phyloP scores from a whole-genome alignment of 2,888 invertebrate species.

The Brenthis daphne region DNA sequence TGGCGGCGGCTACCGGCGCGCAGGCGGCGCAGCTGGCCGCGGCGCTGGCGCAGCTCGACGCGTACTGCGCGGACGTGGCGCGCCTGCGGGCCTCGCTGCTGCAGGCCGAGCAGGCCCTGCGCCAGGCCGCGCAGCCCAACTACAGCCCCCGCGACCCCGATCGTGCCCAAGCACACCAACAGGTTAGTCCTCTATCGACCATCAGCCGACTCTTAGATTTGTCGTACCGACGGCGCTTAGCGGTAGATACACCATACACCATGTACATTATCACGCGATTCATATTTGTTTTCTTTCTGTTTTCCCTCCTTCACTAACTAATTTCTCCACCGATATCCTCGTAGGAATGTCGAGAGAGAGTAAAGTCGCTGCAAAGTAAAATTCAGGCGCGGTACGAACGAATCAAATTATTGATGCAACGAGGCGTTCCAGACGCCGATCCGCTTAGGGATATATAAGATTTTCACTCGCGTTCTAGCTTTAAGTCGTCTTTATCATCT shows the following conservation, averaged over 20 bases:
- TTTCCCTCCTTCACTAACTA: conserved; percentile 73
- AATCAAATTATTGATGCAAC: conserved; percentile 92
- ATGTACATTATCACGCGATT: conserved; percentile 62
- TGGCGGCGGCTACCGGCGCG: conserved; percentile 83
- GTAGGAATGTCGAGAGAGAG: conserved; percentile 92
- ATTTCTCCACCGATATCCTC: conserved; percentile 74
- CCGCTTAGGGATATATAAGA: conserved; percentile 85
- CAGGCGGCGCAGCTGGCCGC: conserved; percentile 87
- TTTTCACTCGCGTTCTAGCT: conserved; percentile 50
- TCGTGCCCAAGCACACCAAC: conserved; percentile 90
- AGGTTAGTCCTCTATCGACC: conserved; percentile 84
- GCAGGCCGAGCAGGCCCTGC: conserved; percentile 93
- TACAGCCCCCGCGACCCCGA: conserved; percentile 92
- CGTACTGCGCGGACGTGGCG: conserved; percentile 93
- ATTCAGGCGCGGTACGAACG: conserved; percentile 93
- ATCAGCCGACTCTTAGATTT: conserved; percentile 67
- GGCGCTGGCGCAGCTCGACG: conserved; percentile 92
- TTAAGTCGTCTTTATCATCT: conserved; percentile 63
- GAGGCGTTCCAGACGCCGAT: conserved; percentile 92
- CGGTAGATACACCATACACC: conserved; percentile 39
- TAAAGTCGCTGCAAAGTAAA: conserved; percentile 93
- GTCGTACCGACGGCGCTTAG: conserved; percentile 55
- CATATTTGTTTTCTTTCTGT: conserved; percentile 72
- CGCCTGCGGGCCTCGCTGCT: conserved; percentile 91
- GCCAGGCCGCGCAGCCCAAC: conserved; percentile 91